Evolutionary conservation across 2,113 vertebrate species (phyloP).

Genomic region (Pelusios castaneus): DNA sequence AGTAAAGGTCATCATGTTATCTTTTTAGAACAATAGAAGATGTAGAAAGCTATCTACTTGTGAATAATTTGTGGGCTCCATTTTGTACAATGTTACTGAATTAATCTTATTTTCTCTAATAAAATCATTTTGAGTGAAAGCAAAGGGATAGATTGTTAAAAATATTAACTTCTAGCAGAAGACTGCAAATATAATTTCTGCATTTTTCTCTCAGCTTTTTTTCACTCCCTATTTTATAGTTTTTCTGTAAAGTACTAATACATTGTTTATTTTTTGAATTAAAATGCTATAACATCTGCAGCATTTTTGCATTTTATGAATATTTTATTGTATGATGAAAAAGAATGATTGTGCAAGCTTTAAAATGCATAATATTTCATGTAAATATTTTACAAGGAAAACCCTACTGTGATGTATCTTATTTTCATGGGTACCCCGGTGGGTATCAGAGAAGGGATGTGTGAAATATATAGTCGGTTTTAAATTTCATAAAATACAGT

Average conservation of each 20-base stretch:
- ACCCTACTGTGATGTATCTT: conserved; percentile 47
- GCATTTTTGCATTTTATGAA: conserved; percentile 66
- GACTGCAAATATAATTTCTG: conserved; percentile 63
- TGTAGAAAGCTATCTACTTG: conserved; percentile 57
- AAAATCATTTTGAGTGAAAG: conserved; percentile 51
- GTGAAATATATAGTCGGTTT: conserved; percentile 52
- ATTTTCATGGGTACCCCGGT: conserved; percentile 54
- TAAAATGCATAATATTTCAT: conserved; percentile 60
- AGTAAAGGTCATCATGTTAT: conserved; percentile 49
- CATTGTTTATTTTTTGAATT: conserved; percentile 66
- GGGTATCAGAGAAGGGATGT: conserved; percentile 40
- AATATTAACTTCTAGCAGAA: conserved; percentile 66
- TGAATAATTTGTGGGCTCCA: conserved; percentile 58
- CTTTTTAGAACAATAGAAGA: conserved; percentile 65
- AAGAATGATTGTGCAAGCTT: conserved; percentile 57
- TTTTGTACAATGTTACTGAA: conserved; percentile 17
- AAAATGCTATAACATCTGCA: conserved; percentile 49
- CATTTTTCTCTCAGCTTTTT: conserved; percentile 44
- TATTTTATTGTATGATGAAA: conserved; percentile 63
- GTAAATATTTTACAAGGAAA: conserved; percentile 73
- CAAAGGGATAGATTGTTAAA: conserved; percentile 52
- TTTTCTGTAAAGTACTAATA: conserved; percentile 37
- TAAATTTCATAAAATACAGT: conserved; percentile 51
- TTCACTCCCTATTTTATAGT: conserved; percentile 15
- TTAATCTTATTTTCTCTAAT: conserved; percentile 57